Conservation (phyloP, 1,140 invertebrate species). For the Drosophila repletoides region DNA sequence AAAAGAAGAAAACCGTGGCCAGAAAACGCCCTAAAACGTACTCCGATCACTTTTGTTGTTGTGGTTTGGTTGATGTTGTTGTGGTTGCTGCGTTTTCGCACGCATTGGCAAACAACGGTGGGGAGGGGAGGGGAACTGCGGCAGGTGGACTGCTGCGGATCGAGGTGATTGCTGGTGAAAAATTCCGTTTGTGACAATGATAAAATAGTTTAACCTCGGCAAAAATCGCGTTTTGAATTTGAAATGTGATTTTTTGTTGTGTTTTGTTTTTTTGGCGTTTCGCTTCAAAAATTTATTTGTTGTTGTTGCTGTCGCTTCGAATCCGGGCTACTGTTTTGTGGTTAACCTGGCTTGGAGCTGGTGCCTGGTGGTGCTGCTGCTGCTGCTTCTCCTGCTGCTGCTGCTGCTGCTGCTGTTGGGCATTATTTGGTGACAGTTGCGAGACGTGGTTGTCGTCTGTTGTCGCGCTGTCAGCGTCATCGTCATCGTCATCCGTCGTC, state of each 20-base stretch:
- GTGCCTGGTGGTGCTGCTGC: slow-evolving; percentile 21
- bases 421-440: slow-evolving; percentile 65
- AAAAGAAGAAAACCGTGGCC: slow-evolving; percentile 72
- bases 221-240: slow-evolving; percentile 80
- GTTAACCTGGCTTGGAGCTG: slow-evolving; percentile 24
- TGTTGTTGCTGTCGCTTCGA: too few relatives aligned
- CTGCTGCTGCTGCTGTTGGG: slow-evolving; percentile 22
- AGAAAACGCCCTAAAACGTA: slow-evolving; percentile 79
- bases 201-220: slow-evolving; percentile 80
- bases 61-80: slow-evolving; percentile 7
- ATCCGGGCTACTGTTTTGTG: too few relatives aligned
- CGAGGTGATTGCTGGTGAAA: slow-evolving; percentile 69
- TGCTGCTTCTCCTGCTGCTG: too few relatives aligned
- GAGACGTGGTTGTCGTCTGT: slow-evolving; percentile 22
- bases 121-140: slow-evolving; percentile 31
- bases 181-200: slow-evolving; percentile 81
- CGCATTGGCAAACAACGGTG: slow-evolving; percentile 56
- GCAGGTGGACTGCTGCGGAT: slow-evolving; percentile 41
- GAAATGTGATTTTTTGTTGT: slow-evolving; percentile 61
- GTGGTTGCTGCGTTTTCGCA: slow-evolving; percentile 75
- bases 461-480: slow-evolving; percentile 1
- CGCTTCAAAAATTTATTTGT: slow-evolving; percentile 65
- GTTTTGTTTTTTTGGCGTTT: slow-evolving; percentile 56
- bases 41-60: slow-evolving; percentile 35
- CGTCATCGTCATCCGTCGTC: slow-evolving; percentile 21